Percentiles rank a stretch among this genome's conserved stretches.
Evolutionary conservation across 2,888 invertebrate species (phyloP).

Genomic region (Drosophila nr. perissopoda): DNA sequence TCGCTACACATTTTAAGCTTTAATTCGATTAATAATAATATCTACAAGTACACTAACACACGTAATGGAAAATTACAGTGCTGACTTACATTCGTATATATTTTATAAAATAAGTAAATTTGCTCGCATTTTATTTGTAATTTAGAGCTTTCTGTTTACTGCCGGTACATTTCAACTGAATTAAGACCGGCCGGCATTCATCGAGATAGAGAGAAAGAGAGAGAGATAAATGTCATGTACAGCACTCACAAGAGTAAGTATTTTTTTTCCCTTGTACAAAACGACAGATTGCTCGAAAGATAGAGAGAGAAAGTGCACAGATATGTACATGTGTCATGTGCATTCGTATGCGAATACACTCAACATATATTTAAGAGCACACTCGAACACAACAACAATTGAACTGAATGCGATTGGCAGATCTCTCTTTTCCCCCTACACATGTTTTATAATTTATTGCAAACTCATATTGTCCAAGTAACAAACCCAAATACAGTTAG

Average conservation of each 20-base stretch:
- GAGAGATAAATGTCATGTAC: no score
- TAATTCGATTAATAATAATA: background rate
- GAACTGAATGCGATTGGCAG: background rate
- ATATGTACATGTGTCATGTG: background rate
- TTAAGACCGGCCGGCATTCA: background rate
- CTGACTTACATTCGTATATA: background rate
- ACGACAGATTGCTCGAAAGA: background rate
- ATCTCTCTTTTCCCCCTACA: slow-evolving; percentile 1
- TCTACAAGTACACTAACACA: background rate
- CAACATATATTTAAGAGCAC: background rate
- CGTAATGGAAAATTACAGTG: background rate
- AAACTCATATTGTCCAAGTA: background rate
- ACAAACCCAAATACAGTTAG: background rate
- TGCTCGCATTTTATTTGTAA: slow-evolving; percentile 1
- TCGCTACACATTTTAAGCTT: background rate
- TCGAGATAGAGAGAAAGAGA: background rate
- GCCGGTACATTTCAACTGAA: background rate
- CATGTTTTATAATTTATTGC: slow-evolving; percentile 2
- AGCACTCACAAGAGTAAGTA: background rate
- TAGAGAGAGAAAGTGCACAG: background rate
- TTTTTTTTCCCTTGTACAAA: background rate
- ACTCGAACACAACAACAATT: background rate
- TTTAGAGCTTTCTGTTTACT: background rate
- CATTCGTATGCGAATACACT: background rate
- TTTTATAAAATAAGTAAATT: background rate